A percentile compares a stretch with the other conserved stretches of the same genome.
Evolutionary conservation across 2,797 vertebrate genomes (phyloP).

Genomic region (Benthosema pterotum): DNA sequence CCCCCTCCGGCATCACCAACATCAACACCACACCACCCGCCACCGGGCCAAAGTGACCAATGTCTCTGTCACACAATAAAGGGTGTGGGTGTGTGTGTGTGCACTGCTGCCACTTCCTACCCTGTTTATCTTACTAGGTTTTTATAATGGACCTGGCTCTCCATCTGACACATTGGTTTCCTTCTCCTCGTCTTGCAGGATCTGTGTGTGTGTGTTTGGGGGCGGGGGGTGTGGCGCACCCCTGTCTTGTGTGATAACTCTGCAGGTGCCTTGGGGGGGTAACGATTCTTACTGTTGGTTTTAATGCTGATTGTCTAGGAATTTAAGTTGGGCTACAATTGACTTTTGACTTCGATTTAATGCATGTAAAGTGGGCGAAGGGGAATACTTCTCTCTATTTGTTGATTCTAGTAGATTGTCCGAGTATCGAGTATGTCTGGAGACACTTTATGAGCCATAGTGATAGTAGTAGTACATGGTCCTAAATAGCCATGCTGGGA

Average conservation of each 20-base stretch:
- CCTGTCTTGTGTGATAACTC: slow-evolving; percentile 32
- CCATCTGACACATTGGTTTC: slow-evolving; percentile 80
- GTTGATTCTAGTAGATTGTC: too few species aligned
- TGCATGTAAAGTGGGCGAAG: too few species aligned
- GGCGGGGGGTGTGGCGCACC: slow-evolving; percentile 38
- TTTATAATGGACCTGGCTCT: slow-evolving; percentile 83
- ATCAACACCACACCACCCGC: background rate
- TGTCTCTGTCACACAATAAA: slow-evolving; percentile 81
- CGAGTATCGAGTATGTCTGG: too few species aligned
- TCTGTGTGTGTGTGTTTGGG: slow-evolving; percentile 52
- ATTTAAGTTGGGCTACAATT: too few species aligned
- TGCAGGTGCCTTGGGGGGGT: too few species aligned
- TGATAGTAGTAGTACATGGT: too few species aligned
- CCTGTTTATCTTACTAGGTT: slow-evolving; percentile 84
- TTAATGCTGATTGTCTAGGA: too few species aligned
- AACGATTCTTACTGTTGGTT: too few species aligned
- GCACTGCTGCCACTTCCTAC: slow-evolving; percentile 81
- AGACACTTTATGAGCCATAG: too few species aligned
- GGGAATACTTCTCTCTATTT: too few species aligned
- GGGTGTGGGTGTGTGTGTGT: slow-evolving; percentile 82
- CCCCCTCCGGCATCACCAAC: slow-evolving; percentile 41
- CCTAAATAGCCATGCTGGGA: too few species aligned
- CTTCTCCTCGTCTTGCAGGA: slow-evolving; percentile 70
- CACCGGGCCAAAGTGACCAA: slow-evolving; percentile 36
- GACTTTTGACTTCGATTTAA: too few species aligned